Base-by-base conservation (phyloP, 2,888 invertebrate species). In the Nomada ferruginata region DNA sequence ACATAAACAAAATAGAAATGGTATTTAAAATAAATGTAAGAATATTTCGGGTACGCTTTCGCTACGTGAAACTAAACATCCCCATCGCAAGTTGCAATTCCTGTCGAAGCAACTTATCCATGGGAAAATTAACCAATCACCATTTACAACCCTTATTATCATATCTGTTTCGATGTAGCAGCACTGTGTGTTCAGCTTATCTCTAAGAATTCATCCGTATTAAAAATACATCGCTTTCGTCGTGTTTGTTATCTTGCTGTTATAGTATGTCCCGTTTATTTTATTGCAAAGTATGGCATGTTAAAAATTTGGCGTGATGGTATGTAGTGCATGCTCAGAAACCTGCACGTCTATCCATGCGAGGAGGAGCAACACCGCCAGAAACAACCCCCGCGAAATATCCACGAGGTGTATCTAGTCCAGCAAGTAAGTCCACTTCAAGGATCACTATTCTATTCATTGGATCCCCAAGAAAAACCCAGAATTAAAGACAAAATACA, bases 271-370 rank as follows among this genome's bases (percentile, higher is more conserved):
- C 29, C 47, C 20, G 11, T 57, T 36, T 68, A 69, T 68, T 44
- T 36, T 20, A 63, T 66, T 69, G 15, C 60, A 65, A 84, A 80
- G 52, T 63, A 73, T 23, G 75, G 87, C 85, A 87, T 85, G 84
- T 88, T 90, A 82, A 91, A 85, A 86, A 7, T 36, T 87, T 87
- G 91, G 91, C 91, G 85, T 92, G 89, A 72, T 69, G 80, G 80
- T 78, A 23, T 55, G 85, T 93, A 93, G 93, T 93, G 93, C 93
- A 93, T 93, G 92, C 84, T 90, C 91, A 89, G 89, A 91, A 90
- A 90, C 90, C 89, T 85, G 90, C 90, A 80, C 90, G 89, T 85
- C 85, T 90, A 82, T 87, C 92, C 80, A 77, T 88, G 68, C 85
- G 90, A 84, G 91, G 88, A 85, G 90, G 89, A 86, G 85, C 83